Percentiles rank a stretch among this genome's conserved stretches.
Conservation (phyloP, 2,113 vertebrate genomes). For the Glareola pratincola region DNA sequence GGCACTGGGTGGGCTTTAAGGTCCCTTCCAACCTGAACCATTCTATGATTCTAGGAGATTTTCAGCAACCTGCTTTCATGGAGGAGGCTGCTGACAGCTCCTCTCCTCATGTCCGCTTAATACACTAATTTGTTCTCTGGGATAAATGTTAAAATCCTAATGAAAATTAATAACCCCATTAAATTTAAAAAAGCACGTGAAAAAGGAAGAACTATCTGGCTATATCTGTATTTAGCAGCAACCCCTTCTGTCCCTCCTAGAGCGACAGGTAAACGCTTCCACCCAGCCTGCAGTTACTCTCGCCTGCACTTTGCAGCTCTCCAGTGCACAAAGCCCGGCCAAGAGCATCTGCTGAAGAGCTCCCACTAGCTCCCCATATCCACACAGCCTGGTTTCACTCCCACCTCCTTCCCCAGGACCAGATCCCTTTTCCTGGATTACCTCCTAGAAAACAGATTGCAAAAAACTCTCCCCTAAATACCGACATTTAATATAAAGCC, state of each 20-base stretch:
- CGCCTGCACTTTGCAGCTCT: background rate
- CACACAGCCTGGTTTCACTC: background rate
- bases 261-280: background rate
- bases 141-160: background rate
- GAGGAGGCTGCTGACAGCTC: background rate
- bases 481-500: background rate
- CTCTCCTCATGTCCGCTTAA: background rate
- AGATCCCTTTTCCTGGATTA: background rate
- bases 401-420: background rate
- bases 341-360: background rate
- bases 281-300: background rate
- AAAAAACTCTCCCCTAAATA: background rate
- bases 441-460: background rate
- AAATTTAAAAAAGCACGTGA: background rate
- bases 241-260: background rate
- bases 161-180: background rate
- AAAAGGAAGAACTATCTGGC: background rate
- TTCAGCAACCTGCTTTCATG: background rate
- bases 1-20: no score
- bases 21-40: no score
- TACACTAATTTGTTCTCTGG: background rate
- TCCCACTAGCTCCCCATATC: accelerated
- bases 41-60: no score
- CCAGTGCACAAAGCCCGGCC: background rate
- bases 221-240: background rate